Percentiles rank a stretch among this genome's conserved stretches.
phyloP scores from a whole-genome alignment of 2,113 vertebrate genomes.

The Struthio camelus region DNA sequence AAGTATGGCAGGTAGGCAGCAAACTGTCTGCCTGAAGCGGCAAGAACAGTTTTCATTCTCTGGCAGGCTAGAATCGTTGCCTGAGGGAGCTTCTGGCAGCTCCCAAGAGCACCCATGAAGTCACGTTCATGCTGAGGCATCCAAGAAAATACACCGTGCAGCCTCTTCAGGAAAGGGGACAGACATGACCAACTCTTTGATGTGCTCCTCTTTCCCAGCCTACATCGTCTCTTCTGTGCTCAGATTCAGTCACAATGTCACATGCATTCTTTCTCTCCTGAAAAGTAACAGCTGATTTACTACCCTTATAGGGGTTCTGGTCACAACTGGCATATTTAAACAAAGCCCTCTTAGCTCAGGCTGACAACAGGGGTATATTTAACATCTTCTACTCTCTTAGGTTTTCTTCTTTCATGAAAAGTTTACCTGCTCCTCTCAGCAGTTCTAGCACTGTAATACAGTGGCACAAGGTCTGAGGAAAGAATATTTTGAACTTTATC shows the following conservation, averaged over 20 bases:
- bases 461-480: background rate
- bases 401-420: background rate
- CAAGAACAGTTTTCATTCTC: background rate
- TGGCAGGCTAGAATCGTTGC: background rate
- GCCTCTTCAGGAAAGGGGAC: background rate
- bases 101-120: background rate
- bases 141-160: background rate
- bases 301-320: background rate
- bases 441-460: background rate
- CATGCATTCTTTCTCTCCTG: background rate
- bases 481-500: background rate
- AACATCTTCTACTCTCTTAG: background rate
- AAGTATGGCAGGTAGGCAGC: background rate
- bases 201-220: background rate
- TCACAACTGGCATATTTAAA: background rate
- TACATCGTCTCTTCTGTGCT: background rate
- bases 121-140: background rate
- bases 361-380: background rate
- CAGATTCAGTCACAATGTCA: background rate
- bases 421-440: background rate
- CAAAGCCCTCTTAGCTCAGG: background rate
- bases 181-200: background rate
- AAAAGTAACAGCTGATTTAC: background rate
- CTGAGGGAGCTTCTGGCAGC: background rate
- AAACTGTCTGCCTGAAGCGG: background rate